Evolutionary conservation across 92 coral and sea anemone species (phyloP).

Genomic region (Paragorgia papillata): DNA sequence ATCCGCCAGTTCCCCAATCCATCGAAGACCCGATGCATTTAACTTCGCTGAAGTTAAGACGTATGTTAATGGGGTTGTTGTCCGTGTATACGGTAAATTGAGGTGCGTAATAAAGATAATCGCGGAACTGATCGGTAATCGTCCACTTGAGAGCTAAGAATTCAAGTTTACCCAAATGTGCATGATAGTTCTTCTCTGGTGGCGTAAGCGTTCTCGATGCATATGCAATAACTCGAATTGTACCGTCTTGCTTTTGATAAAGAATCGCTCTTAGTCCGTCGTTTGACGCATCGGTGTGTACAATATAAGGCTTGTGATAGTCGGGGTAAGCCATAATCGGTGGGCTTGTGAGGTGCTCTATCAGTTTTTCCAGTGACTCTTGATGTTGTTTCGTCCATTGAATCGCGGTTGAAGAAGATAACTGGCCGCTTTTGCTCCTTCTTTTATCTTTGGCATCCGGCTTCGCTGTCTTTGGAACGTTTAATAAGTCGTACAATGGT

Average conservation of each 20-base stretch:
- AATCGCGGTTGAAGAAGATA: constrained; percentile 39
- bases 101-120: no score
- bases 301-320: constrained; percentile 34
- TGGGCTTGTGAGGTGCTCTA: constrained; percentile 42
- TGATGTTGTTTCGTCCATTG: constrained; percentile 57
- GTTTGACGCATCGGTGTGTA: constrained; percentile 52
- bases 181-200: constrained; percentile 48
- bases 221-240: constrained; percentile 13
- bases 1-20: constrained; percentile 57
- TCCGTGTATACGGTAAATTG: constrained; percentile 42
- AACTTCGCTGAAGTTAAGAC: constrained; percentile 57
- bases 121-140: constrained; percentile 48
- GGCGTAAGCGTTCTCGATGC: constrained; percentile 45
- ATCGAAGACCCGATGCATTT: constrained; percentile 59
- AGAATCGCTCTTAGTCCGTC: constrained; percentile 52
- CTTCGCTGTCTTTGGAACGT: neutral
- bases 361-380: constrained; percentile 49
- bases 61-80: constrained; percentile 55
- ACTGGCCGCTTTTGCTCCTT: constrained; percentile 1
- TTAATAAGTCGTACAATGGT: constrained; percentile 15
- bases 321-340: constrained; percentile 64
- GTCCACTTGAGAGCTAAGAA: constrained; percentile 64
- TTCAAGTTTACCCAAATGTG: constrained; percentile 45
- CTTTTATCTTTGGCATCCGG: neutral
- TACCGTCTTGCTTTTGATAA: constrained; percentile 41